Base-by-base conservation (phyloP, 2,797 vertebrate genomes). In the Limnodromus scolopaceus region DNA sequence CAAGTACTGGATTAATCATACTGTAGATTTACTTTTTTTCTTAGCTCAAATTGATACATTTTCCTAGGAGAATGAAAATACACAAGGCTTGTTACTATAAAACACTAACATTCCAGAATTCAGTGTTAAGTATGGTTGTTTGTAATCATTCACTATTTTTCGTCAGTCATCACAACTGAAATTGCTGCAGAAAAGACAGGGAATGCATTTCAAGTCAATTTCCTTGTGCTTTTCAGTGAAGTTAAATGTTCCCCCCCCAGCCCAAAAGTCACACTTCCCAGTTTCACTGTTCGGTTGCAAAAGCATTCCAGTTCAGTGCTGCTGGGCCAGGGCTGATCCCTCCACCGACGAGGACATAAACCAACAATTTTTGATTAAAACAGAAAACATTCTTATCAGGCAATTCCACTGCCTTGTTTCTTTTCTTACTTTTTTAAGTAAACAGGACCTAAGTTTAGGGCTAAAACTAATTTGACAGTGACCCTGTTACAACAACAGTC, bases 401-500 rank as follows among this genome's bases (percentile, higher is more conserved):
- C n/a, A 83, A 54, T 34, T 84, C 38, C 75, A 75, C 53, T 49
- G 45, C 24, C 46, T 79, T 80, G 48, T 68, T 80, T 49, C 60
- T 85, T 38, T 48, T 55, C 77, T 87, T 82, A 72, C 55, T 95
- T 78, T 71, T 75, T 74, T 45, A 84, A 92, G 65, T 71, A 93
- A 95, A 87, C 58, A 91, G 36, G 10, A 72, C 51, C 63, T 79
- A 72, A 82, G 64, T 82, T 89, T 57, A 81, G 77, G 89, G 39
- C 48, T 81, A 65, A 87, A 84, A 74, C 1, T 6, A 83, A 87
- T 74, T 10, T 57, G 71, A 91, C 68, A 89, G 79, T 68, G 81
- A 96, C 95, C 84, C 55, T 89, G 71, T 80, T 80, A 84, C 2
- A 93, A 75, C 61, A 96, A 77, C 84, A 89, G 20, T 36, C 71